Percentiles rank a stretch among this genome's conserved stretches.
Conservation (phyloP, 35 echinoderm and acorn worm species). For the Patiria miniata region DNA sequence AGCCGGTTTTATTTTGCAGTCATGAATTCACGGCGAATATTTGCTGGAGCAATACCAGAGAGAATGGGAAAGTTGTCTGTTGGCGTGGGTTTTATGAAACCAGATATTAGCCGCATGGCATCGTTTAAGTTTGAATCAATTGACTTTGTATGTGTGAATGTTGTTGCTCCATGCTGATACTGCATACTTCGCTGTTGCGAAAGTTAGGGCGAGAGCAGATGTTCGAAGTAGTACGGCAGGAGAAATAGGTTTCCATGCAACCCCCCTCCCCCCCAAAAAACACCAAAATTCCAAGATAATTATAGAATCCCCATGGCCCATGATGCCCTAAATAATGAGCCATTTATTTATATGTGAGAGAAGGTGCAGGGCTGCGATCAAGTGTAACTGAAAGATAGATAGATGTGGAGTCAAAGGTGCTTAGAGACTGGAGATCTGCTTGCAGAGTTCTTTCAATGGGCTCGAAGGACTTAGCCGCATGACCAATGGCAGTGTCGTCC, state of each 20-base stretch:
- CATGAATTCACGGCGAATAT: not conserved
- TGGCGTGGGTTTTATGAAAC: not conserved
- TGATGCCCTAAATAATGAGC: too few species aligned
- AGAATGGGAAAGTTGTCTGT: not conserved
- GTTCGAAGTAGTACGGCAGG: not conserved
- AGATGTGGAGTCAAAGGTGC: not conserved
- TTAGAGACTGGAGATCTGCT: not conserved
- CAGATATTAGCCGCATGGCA: slow-evolving; percentile 1
- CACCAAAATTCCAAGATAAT: too few species aligned
- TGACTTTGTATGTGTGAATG: not conserved
- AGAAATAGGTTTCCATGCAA: not conserved
- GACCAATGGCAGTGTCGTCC: not conserved
- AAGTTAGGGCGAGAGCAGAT: not conserved
- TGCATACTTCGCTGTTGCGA: not conserved
- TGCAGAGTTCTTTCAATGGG: not conserved
- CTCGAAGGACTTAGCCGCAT: not conserved
- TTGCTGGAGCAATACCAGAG: slow-evolving; percentile 8
- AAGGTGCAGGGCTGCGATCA: not conserved
- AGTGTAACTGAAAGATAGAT: not conserved
- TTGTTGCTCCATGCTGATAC: too few species aligned
- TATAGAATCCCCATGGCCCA: too few species aligned
- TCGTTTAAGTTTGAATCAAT: not conserved
- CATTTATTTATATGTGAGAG: too few species aligned
- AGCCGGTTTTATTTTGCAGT: not conserved
- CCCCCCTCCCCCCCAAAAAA: too few species aligned